Evolutionary conservation across 2,888 invertebrate species (phyloP), one percentile per base, ranked within the genome.

Genomic region (Trimorus sp.): DNA sequence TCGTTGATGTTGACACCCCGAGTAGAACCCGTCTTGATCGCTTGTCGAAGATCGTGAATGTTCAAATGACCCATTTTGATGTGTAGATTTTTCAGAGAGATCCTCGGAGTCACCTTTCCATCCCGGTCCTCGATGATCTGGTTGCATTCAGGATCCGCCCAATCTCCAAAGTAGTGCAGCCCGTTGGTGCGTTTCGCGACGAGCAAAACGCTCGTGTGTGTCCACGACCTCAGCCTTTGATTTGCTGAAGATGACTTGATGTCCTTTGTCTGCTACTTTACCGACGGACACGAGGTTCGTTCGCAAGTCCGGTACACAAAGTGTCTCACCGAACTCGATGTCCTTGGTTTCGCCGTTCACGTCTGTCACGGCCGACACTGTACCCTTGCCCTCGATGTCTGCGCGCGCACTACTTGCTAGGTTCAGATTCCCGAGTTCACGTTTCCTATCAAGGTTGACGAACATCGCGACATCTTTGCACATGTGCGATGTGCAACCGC

Each of bases 331-430:
- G 1, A 62, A 26, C 9, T 45, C 3, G 0, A 62, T 48, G 37
- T 7, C 15, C 56, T 51, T 38, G 11, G 45, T 68, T 4, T 15
- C 1, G 37, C 66, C 71, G 14, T 49, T 16, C 11, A 73, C 59
- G 26, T 68, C 7, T 48, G 48, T n/a, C 7, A n/a, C 38, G 8
- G 68, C 76, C 16, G n/a, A 12, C 40, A 49, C 79, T 26, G 38
- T 74, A 38, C 49, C 79, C 1, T 8, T 12, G 6, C 59, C 59
- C n/a, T n/a, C 14, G 7, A 79, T 70, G 4, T 74, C 16, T 14
- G 74, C 76, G n/a, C 54, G 16, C n/a, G 65, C 63, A 63, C 37
- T 73, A 45, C 42, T 82, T 0, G 79, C 84, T 15, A 82, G 51
- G 16, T 73, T 82, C 12, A 82, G 7, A 45, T 65, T 73, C 7